Conservation (phyloP, 2,113 vertebrate genomes). For the Eurystomus gularis region DNA sequence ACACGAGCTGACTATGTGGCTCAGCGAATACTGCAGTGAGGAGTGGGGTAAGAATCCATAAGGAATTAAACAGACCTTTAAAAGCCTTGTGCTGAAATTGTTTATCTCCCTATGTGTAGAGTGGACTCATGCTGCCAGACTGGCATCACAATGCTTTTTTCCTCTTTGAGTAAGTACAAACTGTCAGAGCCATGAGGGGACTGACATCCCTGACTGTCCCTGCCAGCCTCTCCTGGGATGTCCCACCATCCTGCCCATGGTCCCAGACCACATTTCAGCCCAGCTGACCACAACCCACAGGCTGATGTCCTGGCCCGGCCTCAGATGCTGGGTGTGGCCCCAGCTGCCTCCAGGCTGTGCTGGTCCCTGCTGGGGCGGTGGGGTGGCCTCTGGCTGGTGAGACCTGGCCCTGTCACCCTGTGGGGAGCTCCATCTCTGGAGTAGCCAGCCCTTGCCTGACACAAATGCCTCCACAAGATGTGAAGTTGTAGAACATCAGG, state of each 20-base stretch:
- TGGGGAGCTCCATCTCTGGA: not conserved
- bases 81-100: not conserved
- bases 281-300: not conserved
- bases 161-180: not conserved
- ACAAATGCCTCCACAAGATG: not conserved
- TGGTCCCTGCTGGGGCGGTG: not conserved
- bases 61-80: not conserved
- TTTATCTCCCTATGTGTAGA: not conserved
- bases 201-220: not conserved
- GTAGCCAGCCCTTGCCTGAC: not conserved
- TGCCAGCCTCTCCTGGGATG: not conserved
- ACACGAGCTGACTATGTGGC: not conserved
- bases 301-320: not conserved
- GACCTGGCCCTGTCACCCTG: not conserved
- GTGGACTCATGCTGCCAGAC: not conserved
- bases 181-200: not conserved
- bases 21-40: not conserved
- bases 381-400: not conserved
- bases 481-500: not conserved
- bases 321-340: accelerated
- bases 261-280: not conserved
- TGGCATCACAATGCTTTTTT: not conserved
- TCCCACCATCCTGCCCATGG: not conserved
- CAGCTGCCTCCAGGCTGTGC: not conserved
- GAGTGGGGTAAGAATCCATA: not conserved